Evolutionary conservation across 1,140 invertebrate genomes (phyloP), one percentile per base, ranked within the genome.

Genomic region (Cotesia vestalis): DNA sequence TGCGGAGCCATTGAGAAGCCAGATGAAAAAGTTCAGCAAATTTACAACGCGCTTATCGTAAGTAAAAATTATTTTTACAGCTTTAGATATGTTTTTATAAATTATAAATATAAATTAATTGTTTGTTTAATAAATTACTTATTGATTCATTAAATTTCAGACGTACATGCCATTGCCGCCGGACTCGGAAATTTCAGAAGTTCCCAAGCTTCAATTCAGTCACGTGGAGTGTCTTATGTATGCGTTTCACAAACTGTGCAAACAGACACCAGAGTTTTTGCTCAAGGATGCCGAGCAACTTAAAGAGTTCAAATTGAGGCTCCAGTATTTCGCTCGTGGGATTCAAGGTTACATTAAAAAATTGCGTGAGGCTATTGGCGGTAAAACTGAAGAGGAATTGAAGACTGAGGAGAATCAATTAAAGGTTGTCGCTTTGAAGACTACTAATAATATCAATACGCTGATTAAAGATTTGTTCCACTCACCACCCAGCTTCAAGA

Each of bases 391-490:
- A 66, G 91, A 92, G 72, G 91, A 94, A 81, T 83, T 91, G 1
- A 92, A 93, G 83, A 88, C 91, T 12, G 91, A 94, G 73, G 93
- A 96, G 88, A 93, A 96, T 85, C 94, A 96, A 85, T 89, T 96
- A 1, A 95, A 95, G 86, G 88, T 96, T 66, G 91, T 94, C 46
- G 95, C 95, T 12, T 85, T 97, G 4, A 96, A 95, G 83, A 95
- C 94, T 8, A 96, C 95, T 35, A 94, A 94, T 60, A 98, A 98
- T 83, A 98, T 99, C 62, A 97, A 96, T 81, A 91, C 92, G 0
- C 88, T 99, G 14, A 97, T 99, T 64, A 95, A 96, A 83, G 97
- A 99, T 88, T 88, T 98, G 67, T 98, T 98, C 85, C 95, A 98
- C 82, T 93, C 92, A 73, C 96, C 96, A 51, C 97, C 97, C 3